Evolutionary conservation across 1,140 invertebrate genomes (phyloP).

Genomic region (Camponotus vicinus): DNA sequence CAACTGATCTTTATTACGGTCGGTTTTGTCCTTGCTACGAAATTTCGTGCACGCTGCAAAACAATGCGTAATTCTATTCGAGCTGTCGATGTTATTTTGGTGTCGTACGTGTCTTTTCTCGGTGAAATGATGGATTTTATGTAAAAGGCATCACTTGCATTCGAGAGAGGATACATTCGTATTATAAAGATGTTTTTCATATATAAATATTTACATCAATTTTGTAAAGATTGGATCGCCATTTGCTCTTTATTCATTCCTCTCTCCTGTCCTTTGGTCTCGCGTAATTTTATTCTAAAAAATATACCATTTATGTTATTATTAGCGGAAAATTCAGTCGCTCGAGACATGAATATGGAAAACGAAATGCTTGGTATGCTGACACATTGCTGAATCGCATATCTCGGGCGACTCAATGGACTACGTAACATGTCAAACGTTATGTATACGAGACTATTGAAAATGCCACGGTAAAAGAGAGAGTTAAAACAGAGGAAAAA

Average conservation of each 20-base stretch:
- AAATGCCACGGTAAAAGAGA: not conserved
- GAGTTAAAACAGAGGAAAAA: not conserved
- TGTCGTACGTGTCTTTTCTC: not conserved
- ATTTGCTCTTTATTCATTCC: not conserved
- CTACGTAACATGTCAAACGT: conserved; percentile 38
- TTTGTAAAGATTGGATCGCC: not conserved
- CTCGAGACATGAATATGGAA: conserved; percentile 45
- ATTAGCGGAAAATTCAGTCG: conserved; percentile 19
- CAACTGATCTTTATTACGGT: conserved; percentile 11
- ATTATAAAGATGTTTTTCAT: not conserved
- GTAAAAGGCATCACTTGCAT: not conserved
- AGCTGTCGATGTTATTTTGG: not conserved
- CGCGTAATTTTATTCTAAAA: not conserved
- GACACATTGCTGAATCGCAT: conserved; percentile 53
- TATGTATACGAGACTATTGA: conserved; percentile 15
- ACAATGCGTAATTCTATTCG: conserved; percentile 44
- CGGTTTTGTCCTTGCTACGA: not conserved
- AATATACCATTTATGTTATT: not conserved
- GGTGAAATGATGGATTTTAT: conserved; percentile 10
- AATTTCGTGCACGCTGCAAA: conserved; percentile 32
- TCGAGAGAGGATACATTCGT: not conserved
- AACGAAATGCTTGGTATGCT: conserved; percentile 41
- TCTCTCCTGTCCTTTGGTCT: not conserved
- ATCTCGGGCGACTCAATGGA: conserved; percentile 20
- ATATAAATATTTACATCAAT: not conserved